Base-by-base conservation (phyloP, 35 echinoderm and acorn worm genomes). In the Heliocidaris tuberculata region DNA sequence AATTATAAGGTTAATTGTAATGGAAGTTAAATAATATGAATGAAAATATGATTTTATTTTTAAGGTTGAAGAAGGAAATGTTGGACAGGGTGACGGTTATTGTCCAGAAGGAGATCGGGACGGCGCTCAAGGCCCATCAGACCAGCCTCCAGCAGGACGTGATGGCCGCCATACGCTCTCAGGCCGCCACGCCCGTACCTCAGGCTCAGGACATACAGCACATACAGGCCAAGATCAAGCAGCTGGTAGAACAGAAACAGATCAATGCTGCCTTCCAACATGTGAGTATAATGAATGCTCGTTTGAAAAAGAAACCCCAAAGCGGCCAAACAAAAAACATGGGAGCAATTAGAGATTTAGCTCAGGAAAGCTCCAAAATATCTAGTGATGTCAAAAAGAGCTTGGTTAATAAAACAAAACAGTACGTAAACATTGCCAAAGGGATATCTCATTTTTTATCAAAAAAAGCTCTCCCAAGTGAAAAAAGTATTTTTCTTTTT, bases 241-340 rank as follows among this genome's bases (percentile, higher is more conserved):
- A 97, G 2, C 42, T 95, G 24, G 50, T 99, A 30, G 92, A 94
- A 49, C 95, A 96, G 90, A 90, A 94, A 7, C 95, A 96, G 4
- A 95, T 97, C 92, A 96, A 97, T 48, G 60, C 93, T 47, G 98
- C 98, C 47, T 99, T 99, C 96, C 98, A 99, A 93, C 94, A 92
- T 60, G 98, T 99, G 94, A 96, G 96, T 95, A 42, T 15, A 16
- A 19, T 85, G 15, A 85, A 29, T 15, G 2, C 70, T 85, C 70
- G n/a, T 85, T 29, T 85, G 70, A 85, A 85, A 85, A 29, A 29
- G 70, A 29, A 85, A 85, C n/a, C 70, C 70, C 70, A 85, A 29
- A 42, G 35, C 35, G 0, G 35, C 35, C 35, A 42, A 42, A 42
- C 0, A 42, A 42, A 42, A 42, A 42, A 42, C 35, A 42, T 42